phyloP scores from a whole-genome alignment of 92 coral and sea anemone genomes.

The Siderastrea radians region DNA sequence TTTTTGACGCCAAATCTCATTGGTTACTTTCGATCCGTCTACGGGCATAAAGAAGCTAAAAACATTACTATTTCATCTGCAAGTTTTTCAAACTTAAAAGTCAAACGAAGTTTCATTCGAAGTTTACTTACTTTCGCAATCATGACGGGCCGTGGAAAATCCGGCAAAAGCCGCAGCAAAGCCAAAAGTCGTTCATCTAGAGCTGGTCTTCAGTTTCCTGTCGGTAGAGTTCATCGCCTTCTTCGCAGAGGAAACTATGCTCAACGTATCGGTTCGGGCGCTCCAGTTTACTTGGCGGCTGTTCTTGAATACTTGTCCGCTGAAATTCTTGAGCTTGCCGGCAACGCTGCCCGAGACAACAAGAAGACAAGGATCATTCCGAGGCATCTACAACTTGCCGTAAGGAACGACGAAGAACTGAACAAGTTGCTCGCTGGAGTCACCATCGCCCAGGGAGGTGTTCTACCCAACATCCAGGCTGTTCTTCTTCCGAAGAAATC shows the following conservation, averaged over 20 bases:
- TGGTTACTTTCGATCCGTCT: conserved; percentile 44
- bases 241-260: conserved; percentile 56
- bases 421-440: conserved; percentile 57
- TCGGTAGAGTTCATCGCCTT: conserved; percentile 56
- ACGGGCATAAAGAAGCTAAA: conserved; percentile 7
- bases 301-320: conserved; percentile 58
- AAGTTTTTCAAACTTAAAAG: background rate
- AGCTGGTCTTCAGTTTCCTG: conserved; percentile 63
- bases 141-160: conserved; percentile 63
- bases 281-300: conserved; percentile 58
- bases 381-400: conserved; percentile 50
- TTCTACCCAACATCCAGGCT: conserved; percentile 60
- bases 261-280: conserved; percentile 50
- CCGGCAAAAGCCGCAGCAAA: conserved; percentile 50
- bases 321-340: conserved; percentile 61
- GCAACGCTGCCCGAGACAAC: conserved; percentile 64
- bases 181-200: conserved; percentile 57
- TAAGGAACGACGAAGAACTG: conserved; percentile 56
- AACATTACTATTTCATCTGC: background rate
- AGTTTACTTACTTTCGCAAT: background rate
- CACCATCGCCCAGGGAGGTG: conserved; percentile 61
- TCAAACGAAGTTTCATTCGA: background rate
- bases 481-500: conserved; percentile 58
- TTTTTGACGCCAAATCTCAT: background rate
- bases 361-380: conserved; percentile 61